Percentiles rank a stretch among this genome's conserved stretches.
Conservation (phyloP, 2,888 invertebrate genomes). For the Phengaris alcon region DNA sequence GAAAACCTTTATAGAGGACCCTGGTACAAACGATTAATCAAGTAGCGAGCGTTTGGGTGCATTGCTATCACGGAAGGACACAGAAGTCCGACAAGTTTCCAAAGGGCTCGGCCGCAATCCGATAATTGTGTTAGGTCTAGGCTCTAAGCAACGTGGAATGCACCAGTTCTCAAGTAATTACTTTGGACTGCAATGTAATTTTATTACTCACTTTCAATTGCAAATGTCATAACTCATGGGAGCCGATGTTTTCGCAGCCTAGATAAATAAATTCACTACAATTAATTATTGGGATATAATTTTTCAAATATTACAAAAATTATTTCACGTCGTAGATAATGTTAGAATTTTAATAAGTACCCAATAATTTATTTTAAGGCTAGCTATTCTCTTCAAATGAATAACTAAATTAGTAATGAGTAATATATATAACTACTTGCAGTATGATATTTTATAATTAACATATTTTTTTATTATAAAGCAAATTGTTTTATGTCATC, state of each 20-base stretch:
- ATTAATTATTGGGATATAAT: neutral
- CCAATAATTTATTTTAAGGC: neutral
- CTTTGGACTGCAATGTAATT: constrained; percentile 13
- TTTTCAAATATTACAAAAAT: neutral
- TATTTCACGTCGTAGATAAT: neutral
- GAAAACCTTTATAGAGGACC: too few species aligned
- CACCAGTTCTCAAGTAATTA: constrained; percentile 18
- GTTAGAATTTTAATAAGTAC: neutral
- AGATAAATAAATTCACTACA: neutral
- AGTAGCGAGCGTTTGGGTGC: neutral
- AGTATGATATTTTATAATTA: neutral
- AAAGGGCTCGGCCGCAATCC: constrained; percentile 36
- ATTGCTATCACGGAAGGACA: constrained; percentile 18
- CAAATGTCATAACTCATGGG: constrained; percentile 15
- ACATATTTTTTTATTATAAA: neutral
- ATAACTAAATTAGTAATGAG: neutral
- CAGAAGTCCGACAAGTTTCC: constrained; percentile 25
- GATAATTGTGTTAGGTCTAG: constrained; percentile 34
- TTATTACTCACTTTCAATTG: constrained; percentile 18
- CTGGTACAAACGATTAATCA: neutral
- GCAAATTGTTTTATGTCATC: constrained; percentile 6
- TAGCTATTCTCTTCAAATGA: neutral
- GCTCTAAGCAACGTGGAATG: constrained; percentile 25
- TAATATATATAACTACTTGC: neutral
- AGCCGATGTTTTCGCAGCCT: neutral